A percentile compares a stretch with the other conserved stretches of the same genome.
Conservation (phyloP, 2,888 invertebrate genomes). For the Andrena praecox region DNA sequence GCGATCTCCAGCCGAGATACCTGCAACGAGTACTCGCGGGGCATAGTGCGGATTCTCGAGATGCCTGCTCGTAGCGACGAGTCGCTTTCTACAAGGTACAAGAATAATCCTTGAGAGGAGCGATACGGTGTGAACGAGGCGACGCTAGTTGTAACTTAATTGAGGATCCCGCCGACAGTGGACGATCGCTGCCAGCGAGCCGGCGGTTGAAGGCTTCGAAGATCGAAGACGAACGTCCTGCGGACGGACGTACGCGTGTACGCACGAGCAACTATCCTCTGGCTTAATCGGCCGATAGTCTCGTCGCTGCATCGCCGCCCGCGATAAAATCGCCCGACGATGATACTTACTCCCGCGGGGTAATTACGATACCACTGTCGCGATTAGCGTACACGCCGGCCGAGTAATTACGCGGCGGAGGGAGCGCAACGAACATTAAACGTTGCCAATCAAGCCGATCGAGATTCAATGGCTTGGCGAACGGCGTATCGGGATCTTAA, state of each 20-base stretch:
- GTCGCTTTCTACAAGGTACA: conserved; percentile 14
- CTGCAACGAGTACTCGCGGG: not conserved
- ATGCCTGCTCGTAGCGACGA: conserved; percentile 3
- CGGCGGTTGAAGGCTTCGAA: not conserved
- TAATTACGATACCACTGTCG: not conserved
- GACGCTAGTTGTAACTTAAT: conserved; percentile 28
- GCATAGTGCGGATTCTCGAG: not conserved
- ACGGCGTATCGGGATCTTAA: conserved; percentile 23
- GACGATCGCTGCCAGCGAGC: not conserved
- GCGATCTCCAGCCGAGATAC: not conserved
- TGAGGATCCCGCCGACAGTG: not conserved
- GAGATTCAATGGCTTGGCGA: conserved; percentile 34
- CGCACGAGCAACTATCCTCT: not conserved
- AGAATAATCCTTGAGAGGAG: conserved; percentile 23
- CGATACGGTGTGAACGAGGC: not conserved
- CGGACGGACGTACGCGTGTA: too few species aligned
- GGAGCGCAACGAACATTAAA: conserved; percentile 20
- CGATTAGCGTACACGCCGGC: not conserved
- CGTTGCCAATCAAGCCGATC: conserved; percentile 29
- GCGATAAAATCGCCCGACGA: conserved; percentile 1
- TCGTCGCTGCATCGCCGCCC: not conserved
- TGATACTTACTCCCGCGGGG: not conserved
- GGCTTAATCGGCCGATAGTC: not conserved
- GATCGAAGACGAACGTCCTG: not conserved
- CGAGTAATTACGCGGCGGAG: conserved; percentile 6